Base-by-base conservation (phyloP, 1,140 invertebrate species). In the Ditylenchus dipsaci region DNA sequence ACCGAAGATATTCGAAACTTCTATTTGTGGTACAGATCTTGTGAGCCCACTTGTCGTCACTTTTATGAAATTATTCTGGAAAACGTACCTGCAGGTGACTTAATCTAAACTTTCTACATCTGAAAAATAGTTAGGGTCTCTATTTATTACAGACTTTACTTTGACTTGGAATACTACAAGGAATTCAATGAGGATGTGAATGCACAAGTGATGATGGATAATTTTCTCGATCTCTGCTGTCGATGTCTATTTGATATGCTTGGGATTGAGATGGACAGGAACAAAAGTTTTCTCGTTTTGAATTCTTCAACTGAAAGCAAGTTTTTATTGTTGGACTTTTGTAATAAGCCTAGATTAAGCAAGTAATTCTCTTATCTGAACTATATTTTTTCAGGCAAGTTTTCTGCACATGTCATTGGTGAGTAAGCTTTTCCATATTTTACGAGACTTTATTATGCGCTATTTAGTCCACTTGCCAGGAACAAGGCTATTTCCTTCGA, bases 131-230 rank as follows among this genome's bases (percentile, higher is more conserved):
- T 38, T 38, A 3, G 11, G 11, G 11, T 38, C 3, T 11, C 33
- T 5, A 38, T 11, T 5, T 5, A 38, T 38, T 38, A 5, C 33
- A 38, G 33, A 38, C 62, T 64, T 5, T 64, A 64, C 38, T 64
- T 64, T 19, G 62, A 64, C 45, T 21, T 64, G 38, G 62, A 64
- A 64, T 64, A 64, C 27, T 17, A 64, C 27, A 64, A 64, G 42
- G 45, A 23, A 21, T 53, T 21, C 9, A 64, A 64, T 53, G 26
- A 7, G 1, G 42, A 43, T 21, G 45, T 64, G 27, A 19, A 64
- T 59, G 27, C 9, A 5, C 1, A 21, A 64, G 5, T 7, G 19
- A 9, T 64, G 27, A 3, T 64, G 17, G 29, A 19, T 5, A n/a
- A 21, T 17, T 64, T 64, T 45, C n/a, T 64, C 3, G 19, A 64